A percentile compares a stretch with the other conserved stretches of the same genome.
These are phyloP conservation scores for Peromyscus eremicus DNA, from an alignment of 2,797 vertebrate species.

Conservation along the genomic window DNA sequence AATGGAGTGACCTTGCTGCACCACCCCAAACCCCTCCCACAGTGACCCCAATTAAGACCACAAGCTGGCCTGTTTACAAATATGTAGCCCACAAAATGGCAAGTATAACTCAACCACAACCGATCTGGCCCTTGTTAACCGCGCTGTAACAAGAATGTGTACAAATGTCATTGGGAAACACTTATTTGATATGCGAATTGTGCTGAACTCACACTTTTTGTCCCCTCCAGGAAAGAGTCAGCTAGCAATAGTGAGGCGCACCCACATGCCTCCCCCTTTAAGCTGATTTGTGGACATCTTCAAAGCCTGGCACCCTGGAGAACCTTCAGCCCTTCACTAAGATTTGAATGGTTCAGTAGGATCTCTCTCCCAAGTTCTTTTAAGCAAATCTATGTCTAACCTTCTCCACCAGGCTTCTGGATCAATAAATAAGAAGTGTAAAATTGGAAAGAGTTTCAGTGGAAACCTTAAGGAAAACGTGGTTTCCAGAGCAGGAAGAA, in stretches of 20 bases:
- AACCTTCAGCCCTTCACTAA: not conserved
- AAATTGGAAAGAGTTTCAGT: slow-evolving; percentile 63
- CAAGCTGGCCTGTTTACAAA: slow-evolving; percentile 69
- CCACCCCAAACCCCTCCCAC: slow-evolving; percentile 25
- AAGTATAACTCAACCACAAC: slow-evolving; percentile 68
- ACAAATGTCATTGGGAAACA: slow-evolving; percentile 63
- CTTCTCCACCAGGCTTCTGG: slow-evolving; percentile 42
- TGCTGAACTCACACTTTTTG: slow-evolving; percentile 51
- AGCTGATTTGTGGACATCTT: slow-evolving; percentile 5
- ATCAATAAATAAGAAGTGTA: slow-evolving; percentile 53
- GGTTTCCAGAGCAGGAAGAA: slow-evolving; percentile 38
- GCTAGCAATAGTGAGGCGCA: not conserved
- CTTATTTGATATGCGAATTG: slow-evolving; percentile 40
- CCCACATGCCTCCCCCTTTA: not conserved
- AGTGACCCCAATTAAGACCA: slow-evolving; percentile 70
- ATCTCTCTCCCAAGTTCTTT: slow-evolving; percentile 27
- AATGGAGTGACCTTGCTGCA: slow-evolving; percentile 20
- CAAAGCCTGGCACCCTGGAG: not conserved
- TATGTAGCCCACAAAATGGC: slow-evolving; percentile 60
- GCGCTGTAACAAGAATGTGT: slow-evolving; percentile 47
- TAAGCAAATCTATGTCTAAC: slow-evolving; percentile 35
- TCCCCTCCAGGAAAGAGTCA: not conserved
- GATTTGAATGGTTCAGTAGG: not conserved
- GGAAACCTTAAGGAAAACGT: slow-evolving; percentile 59
- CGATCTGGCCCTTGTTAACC: slow-evolving; percentile 67